Evolutionary conservation across 2,888 invertebrate genomes (phyloP).

Genomic region (Agrochola circellaris): DNA sequence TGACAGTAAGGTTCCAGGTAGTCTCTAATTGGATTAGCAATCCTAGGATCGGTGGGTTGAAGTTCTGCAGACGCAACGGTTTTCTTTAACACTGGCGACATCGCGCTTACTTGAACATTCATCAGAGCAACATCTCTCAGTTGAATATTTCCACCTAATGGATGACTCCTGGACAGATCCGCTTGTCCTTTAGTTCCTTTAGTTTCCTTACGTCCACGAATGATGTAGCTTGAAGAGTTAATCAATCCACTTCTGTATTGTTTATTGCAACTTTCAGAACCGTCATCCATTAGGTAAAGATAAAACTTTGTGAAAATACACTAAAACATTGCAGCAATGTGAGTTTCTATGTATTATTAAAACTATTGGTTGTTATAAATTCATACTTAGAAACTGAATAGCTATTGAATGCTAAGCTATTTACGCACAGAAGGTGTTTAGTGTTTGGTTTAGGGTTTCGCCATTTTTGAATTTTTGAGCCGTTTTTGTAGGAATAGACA

Average conservation of each 20-base stretch:
- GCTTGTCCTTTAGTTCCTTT: not conserved
- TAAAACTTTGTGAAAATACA: constrained; percentile 7
- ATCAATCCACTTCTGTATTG: constrained; percentile 32
- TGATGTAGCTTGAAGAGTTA: constrained; percentile 49
- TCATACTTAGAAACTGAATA: not conserved
- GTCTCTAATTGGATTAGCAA: constrained; percentile 14
- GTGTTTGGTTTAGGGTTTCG: not conserved
- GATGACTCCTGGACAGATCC: constrained; percentile 23
- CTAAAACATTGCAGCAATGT: constrained; percentile 17
- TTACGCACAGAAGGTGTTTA: not conserved
- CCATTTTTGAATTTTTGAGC: constrained; percentile 49
- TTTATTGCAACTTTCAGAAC: constrained; percentile 15
- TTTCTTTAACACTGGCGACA: constrained; percentile 39
- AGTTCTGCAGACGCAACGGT: constrained; percentile 35
- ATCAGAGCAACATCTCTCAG: constrained; percentile 20
- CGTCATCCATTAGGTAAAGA: constrained; percentile 46
- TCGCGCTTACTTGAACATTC: constrained; percentile 29
- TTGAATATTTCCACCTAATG: constrained; percentile 37
- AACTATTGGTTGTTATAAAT: not conserved
- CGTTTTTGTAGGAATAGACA: constrained; percentile 30
- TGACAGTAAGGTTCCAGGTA: constrained; percentile 31
- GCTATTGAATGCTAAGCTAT: not conserved
- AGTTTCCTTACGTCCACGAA: constrained; percentile 1
- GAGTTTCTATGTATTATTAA: not conserved
- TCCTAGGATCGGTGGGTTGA: constrained; percentile 18